phyloP scores from a whole-genome alignment of 2,797 vertebrate species.

The Malurus splendens region DNA sequence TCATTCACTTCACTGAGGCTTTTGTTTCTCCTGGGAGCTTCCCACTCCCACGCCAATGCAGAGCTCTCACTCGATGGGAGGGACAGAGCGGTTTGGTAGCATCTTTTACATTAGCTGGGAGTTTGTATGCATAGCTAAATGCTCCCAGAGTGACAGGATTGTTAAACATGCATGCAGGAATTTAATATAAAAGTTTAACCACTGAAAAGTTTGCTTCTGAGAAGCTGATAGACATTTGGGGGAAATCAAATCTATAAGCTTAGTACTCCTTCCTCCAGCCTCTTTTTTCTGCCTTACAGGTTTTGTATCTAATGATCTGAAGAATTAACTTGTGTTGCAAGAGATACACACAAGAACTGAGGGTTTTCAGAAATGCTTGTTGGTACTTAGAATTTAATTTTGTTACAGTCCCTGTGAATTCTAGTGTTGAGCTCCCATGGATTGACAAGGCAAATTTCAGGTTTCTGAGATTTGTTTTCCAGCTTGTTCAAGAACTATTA shows the following conservation, averaged over 20 bases:
- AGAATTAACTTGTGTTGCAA: background rate
- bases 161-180: background rate
- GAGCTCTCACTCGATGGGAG: background rate
- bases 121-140: background rate
- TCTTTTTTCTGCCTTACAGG: background rate
- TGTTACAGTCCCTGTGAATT: background rate
- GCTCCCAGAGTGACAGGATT: background rate
- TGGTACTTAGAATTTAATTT: background rate
- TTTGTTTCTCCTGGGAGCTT: background rate
- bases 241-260: background rate
- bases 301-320: background rate
- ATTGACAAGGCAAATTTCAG: background rate
- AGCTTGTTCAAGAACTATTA: background rate
- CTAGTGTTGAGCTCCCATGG: background rate
- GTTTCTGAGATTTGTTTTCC: background rate
- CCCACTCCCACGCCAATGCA: accelerated
- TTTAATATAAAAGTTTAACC: background rate
- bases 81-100: background rate
- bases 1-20: background rate
- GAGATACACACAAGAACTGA: background rate
- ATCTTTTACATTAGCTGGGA: background rate
- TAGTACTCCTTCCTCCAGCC: background rate
- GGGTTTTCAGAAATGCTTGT: background rate
- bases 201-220: background rate
- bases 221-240: background rate